Base-by-base conservation (phyloP, 1,140 invertebrate genomes). In the Bombus waltoni region DNA sequence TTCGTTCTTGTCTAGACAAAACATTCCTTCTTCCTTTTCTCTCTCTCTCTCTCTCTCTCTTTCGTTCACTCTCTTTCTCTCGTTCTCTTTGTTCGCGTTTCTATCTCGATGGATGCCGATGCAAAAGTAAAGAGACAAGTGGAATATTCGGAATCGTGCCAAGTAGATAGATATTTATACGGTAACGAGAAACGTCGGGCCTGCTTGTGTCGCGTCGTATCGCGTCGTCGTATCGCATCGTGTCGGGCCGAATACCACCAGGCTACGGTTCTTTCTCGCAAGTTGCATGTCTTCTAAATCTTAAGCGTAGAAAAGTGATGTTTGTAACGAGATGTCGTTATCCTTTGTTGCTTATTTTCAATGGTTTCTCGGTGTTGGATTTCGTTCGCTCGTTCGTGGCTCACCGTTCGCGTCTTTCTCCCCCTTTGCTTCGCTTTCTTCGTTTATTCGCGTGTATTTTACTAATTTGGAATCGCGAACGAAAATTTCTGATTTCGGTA, bases 161-260 rank as follows among this genome's bases (percentile, higher is more conserved):
- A 89, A 89, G 47, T 82, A 62, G n/a, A 22, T 28, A 38, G 72
- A 77, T 90, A 90, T 87, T 89, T 89, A 90, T 87, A 89, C 88
- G 72, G 73, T 44, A 79, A 42, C 81, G 85, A 89, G 78, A 59
- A 47, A 38, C 59, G 57, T 42, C 22, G 53, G 10, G 28, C 2
- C 44, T 18, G 72, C 6, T 53, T 53, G 59, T n/a, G n/a, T 40
- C 47, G 47, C 47, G 47, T 53, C 47, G 47, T 53, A 53, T 53
- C 18, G 47, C 2, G 22, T 53, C 2, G 22, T 53, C 47, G 47
- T 53, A 53, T 53, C 18, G 47, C 2, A 53, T 53, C 47, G 47
- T 53, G 47, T 53, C 18, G 18, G 47, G 0, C 78, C 32, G 72
- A 73, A 72, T 47, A 38, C 70, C 40, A 66, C 42, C 40, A 44